Base-by-base conservation (phyloP, 1,140 invertebrate genomes). In the Oryctes rhinoceros region DNA sequence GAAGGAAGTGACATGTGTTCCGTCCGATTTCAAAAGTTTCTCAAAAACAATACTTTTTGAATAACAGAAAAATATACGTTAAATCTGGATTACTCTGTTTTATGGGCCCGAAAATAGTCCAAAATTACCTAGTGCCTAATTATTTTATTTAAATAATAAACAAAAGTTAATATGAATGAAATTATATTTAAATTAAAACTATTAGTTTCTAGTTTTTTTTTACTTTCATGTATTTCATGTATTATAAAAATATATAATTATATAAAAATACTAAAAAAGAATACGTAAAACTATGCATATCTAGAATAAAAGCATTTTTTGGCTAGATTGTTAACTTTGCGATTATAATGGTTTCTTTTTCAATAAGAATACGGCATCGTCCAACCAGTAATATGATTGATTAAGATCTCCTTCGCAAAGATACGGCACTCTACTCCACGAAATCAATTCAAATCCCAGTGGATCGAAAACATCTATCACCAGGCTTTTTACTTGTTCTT, bases 361-460 rank as follows among this genome's bases (percentile, higher is more conserved):
- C 79, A 94, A 89, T 13, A 94, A 89, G 85, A 98, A 96, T 0
- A 99, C 87, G 15, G 93, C 94, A 89, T 99, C 97, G 84, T 95
- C 91, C 9, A 99, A 89, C 90, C 95, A 96, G 88, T 98, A 98
- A 87, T 95, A 98, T 0, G 96, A 93, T 86, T 97, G 95, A 24
- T 93, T 90, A n/a, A 98, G 89, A 87, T 98, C 96, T 0, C 97
- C 97, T 88, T 99, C 96, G 88, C 96, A 98, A 10, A 99, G 88
- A 88, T 99, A 99, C 3, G 97, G 97, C 20, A 98, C 89, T 85
- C 94, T 91, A 10, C 94, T 92, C 95, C 97, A 98, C 4, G 89
- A 88, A 0, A 92, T 87, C 7, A 98, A 89, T 80, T 92, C 89
- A 85, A 96, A 94, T 0, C 94, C 94, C 76, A 90, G 86, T 1